Evolutionary conservation across 2,797 vertebrate species (phyloP).

Genomic region (Protosalanx chinensis): DNA sequence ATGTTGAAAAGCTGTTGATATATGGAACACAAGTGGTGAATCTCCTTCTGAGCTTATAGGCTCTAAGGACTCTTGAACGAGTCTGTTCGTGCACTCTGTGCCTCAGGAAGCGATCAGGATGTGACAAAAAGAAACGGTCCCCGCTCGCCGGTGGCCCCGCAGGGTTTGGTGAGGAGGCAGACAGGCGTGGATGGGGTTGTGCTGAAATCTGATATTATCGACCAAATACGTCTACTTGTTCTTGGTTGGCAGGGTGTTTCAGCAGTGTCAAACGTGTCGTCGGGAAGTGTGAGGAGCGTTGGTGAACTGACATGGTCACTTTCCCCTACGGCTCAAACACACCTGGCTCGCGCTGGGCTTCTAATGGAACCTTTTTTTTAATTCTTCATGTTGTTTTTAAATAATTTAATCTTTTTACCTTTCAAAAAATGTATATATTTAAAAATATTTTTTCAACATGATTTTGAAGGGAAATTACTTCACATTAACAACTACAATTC

Average conservation of each 20-base stretch:
- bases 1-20: constrained; percentile 12
- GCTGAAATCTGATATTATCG: constrained; percentile 36
- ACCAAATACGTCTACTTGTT: constrained; percentile 15
- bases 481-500: too few species aligned
- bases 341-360: not conserved
- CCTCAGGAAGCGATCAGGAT: not conserved
- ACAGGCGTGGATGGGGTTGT: constrained; percentile 27
- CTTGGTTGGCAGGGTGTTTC: constrained; percentile 1
- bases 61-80: constrained; percentile 12
- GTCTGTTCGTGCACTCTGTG: constrained; percentile 5
- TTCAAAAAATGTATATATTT: too few species aligned
- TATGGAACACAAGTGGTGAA: constrained; percentile 15
- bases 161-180: constrained; percentile 8
- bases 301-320: too few species aligned
- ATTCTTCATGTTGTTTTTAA: too few species aligned
- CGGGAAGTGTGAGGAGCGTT: not conserved
- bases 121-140: constrained; percentile 3
- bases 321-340: too few species aligned
- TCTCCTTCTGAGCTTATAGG: constrained; percentile 1
- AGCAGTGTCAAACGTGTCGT: constrained; percentile 4
- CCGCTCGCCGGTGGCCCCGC: constrained; percentile 16
- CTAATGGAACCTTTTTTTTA: not conserved
- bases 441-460: too few species aligned
- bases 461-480: too few species aligned
- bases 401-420: not conserved